phyloP scores from a whole-genome alignment of 2,113 vertebrate species.

The Buteo buteo region DNA sequence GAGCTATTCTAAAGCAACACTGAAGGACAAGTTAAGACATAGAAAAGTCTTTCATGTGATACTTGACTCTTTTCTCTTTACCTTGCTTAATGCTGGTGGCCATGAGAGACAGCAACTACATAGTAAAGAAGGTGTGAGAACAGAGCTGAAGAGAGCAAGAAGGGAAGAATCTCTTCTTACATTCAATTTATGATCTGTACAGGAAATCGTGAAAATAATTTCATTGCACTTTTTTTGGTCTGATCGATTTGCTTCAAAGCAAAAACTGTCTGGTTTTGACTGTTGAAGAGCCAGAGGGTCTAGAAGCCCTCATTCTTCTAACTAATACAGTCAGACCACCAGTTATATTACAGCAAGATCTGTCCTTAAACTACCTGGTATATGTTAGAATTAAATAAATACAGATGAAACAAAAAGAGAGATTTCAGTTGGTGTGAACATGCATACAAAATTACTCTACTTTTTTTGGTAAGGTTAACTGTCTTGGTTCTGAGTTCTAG shows the following conservation, averaged over 20 bases:
- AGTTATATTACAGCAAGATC: neutral
- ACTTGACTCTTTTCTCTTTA: neutral
- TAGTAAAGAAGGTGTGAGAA: neutral
- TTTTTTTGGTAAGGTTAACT: neutral
- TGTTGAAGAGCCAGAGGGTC: neutral
- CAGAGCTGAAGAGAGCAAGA: neutral
- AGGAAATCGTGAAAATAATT: neutral
- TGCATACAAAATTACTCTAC: neutral
- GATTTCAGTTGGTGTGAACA: neutral
- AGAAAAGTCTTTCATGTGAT: neutral
- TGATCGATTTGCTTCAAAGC: neutral
- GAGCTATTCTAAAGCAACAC: neutral
- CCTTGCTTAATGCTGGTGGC: neutral
- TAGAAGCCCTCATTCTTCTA: neutral
- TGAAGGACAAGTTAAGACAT: neutral
- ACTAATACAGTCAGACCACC: neutral
- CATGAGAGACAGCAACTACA: neutral
- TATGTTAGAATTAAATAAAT: neutral
- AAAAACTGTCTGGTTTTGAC: neutral
- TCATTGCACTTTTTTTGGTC: neutral
- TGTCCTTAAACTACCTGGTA: neutral
- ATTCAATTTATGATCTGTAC: neutral
- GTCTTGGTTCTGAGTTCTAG: neutral
- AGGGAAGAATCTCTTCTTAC: neutral
- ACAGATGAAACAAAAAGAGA: neutral